Base-by-base conservation (phyloP, 2,888 invertebrate species). In the Notodonta ziczac region DNA sequence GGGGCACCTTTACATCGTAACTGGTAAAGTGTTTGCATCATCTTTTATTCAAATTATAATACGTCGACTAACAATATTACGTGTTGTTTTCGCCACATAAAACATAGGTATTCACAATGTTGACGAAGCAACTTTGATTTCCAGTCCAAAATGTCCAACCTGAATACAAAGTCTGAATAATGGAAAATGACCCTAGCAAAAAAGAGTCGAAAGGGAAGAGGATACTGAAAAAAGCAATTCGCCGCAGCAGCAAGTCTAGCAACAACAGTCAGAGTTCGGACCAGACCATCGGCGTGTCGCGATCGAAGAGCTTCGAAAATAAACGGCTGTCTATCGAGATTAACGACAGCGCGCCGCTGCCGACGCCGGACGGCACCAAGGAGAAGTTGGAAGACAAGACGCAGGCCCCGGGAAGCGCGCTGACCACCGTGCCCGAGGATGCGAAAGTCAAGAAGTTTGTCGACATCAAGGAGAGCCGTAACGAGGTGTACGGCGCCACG, bases 121-220 rank as follows among this genome's bases (percentile, higher is more conserved):
- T 57, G 55, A 55, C 57, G 58, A 57, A 63, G 66, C 56, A 65
- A 72, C 69, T 70, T 78, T 80, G 61, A 66, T 73, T 85, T 85
- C 59, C 85, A 85, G 82, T 85, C 24, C 87, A 91, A 87, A 86
- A 92, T 92, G 92, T 84, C 82, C 74, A 78, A 80, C 71, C 75
- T 74, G 77, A 79, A 74, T 68, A 82, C 82, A 80, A 78, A 86
- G 81, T 70, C 72, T 78, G 75, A 85, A 93, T 89, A 85, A 93
- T 93, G 93, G 93, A 93, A 88, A 89, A 92, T 92, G 92, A 93
- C 84, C 90, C 91, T 74, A 90, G 84, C 73, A 91, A 93, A 81
- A 93, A 92, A 75, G 92, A 91, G 73, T 91, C 91, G 48, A 92
- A 90, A 79, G 92, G 91, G 71, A 93, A 92, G 83, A 86, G 91